Evolutionary conservation across 2,113 vertebrate genomes (phyloP), one percentile per base, ranked within the genome.

Genomic region (Coptodon rendalli): DNA sequence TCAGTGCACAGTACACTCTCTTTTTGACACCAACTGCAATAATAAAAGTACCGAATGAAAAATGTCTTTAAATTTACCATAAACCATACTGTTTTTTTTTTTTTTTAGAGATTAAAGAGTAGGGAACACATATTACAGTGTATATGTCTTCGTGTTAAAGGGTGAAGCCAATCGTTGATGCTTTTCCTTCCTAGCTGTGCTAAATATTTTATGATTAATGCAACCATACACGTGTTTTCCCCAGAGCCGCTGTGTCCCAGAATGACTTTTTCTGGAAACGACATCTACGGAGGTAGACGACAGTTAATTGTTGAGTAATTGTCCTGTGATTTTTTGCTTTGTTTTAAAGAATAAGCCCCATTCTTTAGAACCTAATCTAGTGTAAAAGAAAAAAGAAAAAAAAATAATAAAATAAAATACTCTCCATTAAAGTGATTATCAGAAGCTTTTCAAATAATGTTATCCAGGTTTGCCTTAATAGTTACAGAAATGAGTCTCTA

Each of bases 201-300:
- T 87, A 50, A 88, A 91, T 90, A 86, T 80, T 90, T 83, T 6
- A 52, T 13, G 34, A 63, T 84, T 68, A 87, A 83, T 86, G 86
- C 45, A 80, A 86, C 53, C 71, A 50, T 38, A 79, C 57, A 76
- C 82, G 56, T 4, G 5, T 80, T 86, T 82, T 45, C 80, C 61
- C 80, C 31, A 31, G 22, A 45, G 40, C 29, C 2, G 24, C 53
- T 36, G 48, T 59, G 29, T 82, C 79, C 83, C 22, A 86, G 29
- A 56, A 53, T 86, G 54, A 31, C 43, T 83, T 82, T 73, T 34
- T 52, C 82, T 12, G 71, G 71, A 78, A 78, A 50, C 43, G 19
- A 50, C 40, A n/a, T 53, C 50, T 63, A 76, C 14, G 1, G 12
- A 76, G 16, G 84, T 19, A 81, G 56, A 86, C 13, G 16, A 84